phyloP scores from a whole-genome alignment of 2,113 vertebrate genomes.

The Dicaeum eximium region DNA sequence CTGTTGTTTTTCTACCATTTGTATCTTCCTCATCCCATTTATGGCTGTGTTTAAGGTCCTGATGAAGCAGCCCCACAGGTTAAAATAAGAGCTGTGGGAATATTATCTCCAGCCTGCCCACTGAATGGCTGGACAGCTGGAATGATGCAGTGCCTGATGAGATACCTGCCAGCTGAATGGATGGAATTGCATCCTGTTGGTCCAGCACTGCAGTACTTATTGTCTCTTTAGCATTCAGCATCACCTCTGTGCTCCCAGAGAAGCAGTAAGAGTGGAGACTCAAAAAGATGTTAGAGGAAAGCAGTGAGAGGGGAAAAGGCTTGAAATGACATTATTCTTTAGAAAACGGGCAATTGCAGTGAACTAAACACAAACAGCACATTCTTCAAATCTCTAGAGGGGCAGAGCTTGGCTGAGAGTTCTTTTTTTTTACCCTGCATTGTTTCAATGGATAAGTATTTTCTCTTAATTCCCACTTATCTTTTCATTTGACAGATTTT shows the following conservation, averaged over 20 bases:
- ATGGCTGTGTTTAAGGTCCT: not conserved
- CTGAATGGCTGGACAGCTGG: not conserved
- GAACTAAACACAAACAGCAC: not conserved
- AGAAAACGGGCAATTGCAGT: not conserved
- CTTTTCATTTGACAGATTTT: not conserved
- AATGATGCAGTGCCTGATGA: not conserved
- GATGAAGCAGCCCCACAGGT: not conserved
- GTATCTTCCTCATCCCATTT: not conserved
- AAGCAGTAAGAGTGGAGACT: not conserved
- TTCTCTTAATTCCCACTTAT: not conserved
- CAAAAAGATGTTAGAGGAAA: not conserved
- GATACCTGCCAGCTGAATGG: not conserved
- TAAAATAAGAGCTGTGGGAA: not conserved
- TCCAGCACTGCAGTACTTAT: not conserved
- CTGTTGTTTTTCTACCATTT: not conserved
- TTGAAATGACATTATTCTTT: not conserved
- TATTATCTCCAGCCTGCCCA: not conserved
- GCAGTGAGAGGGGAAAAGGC: not conserved
- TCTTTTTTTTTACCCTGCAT: not conserved
- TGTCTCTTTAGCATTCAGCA: conserved; percentile 3
- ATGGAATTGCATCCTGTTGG: not conserved
- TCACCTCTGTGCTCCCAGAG: not conserved
- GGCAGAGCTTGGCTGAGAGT: not conserved
- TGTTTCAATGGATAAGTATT: not conserved
- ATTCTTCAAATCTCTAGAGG: not conserved